Evolutionary conservation across 2,113 vertebrate species (phyloP).

Genomic region (Aspidoscelis tigris): DNA sequence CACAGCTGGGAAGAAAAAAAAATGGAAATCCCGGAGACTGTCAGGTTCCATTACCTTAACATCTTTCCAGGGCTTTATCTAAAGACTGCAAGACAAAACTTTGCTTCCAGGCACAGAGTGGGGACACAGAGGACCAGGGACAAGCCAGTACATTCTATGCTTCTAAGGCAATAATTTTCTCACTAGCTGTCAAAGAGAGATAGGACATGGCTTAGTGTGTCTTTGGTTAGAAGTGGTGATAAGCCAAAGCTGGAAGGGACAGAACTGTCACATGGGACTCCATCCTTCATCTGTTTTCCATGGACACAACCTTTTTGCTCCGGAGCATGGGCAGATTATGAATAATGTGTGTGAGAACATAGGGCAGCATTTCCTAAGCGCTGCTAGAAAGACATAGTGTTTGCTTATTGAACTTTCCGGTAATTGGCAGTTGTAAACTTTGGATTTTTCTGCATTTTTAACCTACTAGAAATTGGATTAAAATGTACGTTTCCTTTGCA

Average conservation of each 20-base stretch:
- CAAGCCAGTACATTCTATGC: slow-evolving; percentile 51
- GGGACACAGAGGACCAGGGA: slow-evolving; percentile 52
- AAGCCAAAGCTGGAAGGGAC: slow-evolving; percentile 56
- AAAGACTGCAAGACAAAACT: slow-evolving; percentile 54
- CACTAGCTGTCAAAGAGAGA: slow-evolving; percentile 63
- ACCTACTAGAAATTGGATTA: not conserved
- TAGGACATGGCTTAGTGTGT: slow-evolving; percentile 43
- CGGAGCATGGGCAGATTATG: slow-evolving; percentile 44
- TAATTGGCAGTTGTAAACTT: not conserved
- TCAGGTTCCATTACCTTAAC: slow-evolving; percentile 64
- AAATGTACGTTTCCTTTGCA: not conserved
- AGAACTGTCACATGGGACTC: slow-evolving; percentile 46
- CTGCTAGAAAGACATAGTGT: not conserved
- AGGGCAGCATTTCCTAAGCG: slow-evolving; percentile 16
- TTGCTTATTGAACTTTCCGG: not conserved
- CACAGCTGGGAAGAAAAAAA: slow-evolving; percentile 42
- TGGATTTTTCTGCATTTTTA: not conserved
- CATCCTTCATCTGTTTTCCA: slow-evolving; percentile 30
- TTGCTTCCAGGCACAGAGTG: slow-evolving; percentile 54
- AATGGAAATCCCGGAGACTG: slow-evolving; percentile 45
- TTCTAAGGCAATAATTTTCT: slow-evolving; percentile 56
- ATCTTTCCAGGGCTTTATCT: slow-evolving; percentile 42
- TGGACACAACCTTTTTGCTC: slow-evolving; percentile 15
- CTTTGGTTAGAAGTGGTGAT: slow-evolving; percentile 52
- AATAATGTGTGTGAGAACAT: not conserved